A percentile compares a stretch with the other conserved stretches of the same genome.
Conservation (phyloP, 2,888 invertebrate genomes). For the Allolobophora icterica region DNA sequence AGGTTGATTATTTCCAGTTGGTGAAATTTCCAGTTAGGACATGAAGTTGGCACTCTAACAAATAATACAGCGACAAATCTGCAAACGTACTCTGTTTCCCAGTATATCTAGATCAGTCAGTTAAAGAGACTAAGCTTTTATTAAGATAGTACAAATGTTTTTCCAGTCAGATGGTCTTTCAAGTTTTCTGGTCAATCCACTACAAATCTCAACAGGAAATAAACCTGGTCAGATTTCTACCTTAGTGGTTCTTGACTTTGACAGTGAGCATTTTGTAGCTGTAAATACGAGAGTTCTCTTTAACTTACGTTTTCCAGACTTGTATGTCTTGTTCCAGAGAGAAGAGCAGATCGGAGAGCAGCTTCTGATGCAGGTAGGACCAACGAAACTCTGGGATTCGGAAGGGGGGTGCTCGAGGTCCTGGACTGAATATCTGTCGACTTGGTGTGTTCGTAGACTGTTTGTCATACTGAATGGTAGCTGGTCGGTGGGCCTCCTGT, state of each 20-base stretch:
- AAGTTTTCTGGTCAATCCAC: background rate
- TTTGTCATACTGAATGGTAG: constrained; percentile 7
- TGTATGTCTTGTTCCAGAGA: constrained; percentile 97
- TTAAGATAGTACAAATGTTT: background rate
- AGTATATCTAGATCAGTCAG: background rate
- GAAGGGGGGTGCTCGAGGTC: constrained; percentile 73
- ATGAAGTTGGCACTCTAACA: background rate
- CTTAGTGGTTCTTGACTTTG: background rate
- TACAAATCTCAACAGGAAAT: background rate
- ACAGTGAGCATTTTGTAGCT: background rate
- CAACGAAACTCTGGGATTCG: constrained; percentile 99
- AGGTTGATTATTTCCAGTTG: background rate
- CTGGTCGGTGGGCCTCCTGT: background rate
- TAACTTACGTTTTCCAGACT: constrained; percentile 76
- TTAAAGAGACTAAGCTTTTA: background rate
- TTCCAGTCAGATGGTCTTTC: background rate
- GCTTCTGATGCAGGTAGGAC: constrained; percentile 96
- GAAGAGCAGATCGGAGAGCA: constrained; percentile 93
- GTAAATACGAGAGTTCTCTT: background rate
- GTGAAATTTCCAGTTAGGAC: background rate
- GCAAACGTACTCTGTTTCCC: background rate
- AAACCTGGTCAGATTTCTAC: background rate
- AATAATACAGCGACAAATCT: background rate
- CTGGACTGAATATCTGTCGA: constrained; percentile 62
- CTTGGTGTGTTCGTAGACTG: constrained; percentile 83